Percentiles rank a stretch among this genome's conserved stretches.
Evolutionary conservation across 2,797 vertebrate species (phyloP).

Genomic region (Streptopelia turtur): DNA sequence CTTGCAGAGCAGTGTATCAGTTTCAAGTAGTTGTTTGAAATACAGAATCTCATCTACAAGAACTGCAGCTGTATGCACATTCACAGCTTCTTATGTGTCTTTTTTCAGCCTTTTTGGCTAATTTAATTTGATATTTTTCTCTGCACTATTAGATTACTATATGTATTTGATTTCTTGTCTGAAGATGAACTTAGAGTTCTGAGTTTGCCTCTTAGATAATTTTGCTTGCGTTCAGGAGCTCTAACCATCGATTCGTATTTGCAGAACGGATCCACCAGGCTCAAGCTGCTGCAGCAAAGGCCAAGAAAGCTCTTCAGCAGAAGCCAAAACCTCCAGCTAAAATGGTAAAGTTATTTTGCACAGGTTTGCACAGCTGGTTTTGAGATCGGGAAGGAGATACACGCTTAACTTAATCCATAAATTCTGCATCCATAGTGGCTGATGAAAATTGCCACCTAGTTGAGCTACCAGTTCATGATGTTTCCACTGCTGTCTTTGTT

Average conservation of each 20-base stretch:
- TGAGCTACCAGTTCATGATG: background rate
- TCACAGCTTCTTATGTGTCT: background rate
- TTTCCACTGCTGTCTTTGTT: background rate
- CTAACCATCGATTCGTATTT: background rate
- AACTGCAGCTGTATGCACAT: background rate
- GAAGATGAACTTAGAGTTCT: background rate
- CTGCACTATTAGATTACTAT: fast-evolving
- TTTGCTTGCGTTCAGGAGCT: background rate
- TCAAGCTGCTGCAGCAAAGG: conserved; percentile 97
- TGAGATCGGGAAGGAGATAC: background rate
- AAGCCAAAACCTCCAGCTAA: conserved; percentile 95
- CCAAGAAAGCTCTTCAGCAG: conserved; percentile 95
- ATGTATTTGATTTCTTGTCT: background rate
- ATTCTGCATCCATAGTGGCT: background rate
- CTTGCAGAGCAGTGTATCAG: background rate
- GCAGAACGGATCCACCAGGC: conserved; percentile 97
- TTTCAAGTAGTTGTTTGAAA: background rate
- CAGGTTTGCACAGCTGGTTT: background rate
- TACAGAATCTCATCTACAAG: background rate
- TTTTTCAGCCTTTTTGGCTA: background rate
- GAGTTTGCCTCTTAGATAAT: background rate
- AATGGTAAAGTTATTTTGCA: conserved; percentile 81
- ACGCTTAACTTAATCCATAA: background rate
- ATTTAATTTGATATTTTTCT: background rate
- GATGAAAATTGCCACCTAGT: background rate